A percentile compares a stretch with the other conserved stretches of the same genome.
Conservation (phyloP, 2,113 vertebrate species). For the Cinclus cinclus region DNA sequence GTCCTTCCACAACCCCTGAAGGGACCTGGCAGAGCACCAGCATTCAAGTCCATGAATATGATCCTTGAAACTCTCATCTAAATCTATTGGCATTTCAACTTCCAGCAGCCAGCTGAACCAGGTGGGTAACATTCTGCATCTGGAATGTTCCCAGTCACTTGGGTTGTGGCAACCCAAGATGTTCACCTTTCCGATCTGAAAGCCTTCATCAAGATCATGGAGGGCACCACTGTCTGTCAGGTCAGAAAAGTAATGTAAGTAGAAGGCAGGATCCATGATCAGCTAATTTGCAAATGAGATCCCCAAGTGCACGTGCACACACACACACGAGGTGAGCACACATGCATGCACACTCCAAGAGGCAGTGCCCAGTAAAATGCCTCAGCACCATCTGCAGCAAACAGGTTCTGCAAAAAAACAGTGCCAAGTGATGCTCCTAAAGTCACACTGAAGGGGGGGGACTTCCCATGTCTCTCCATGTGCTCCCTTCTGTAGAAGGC, state of each 20-base stretch:
- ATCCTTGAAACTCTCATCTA: not conserved
- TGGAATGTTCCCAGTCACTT: not conserved
- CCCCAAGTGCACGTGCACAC: rapidly evolving
- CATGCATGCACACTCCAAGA: not conserved
- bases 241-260: not conserved
- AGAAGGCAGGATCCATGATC: not conserved
- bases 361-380: not conserved
- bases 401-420: not conserved
- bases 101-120: not conserved
- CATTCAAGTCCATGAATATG: not conserved
- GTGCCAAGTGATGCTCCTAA: not conserved
- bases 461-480: rapidly evolving
- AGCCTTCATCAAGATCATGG: not conserved
- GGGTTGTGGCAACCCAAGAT: not conserved
- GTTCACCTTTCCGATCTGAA: not conserved
- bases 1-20: not conserved
- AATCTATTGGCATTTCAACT: not conserved
- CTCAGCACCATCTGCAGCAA: not conserved
- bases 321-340: not conserved
- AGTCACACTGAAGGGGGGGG: rapidly evolving
- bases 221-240: not conserved
- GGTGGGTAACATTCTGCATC: not conserved
- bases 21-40: not conserved
- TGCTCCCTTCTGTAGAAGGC: not conserved
- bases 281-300: not conserved